Percentiles rank a stretch among this genome's conserved stretches.
These are phyloP conservation scores for Cephus cinctus DNA, from an alignment of 1,140 invertebrate genomes.

Conservation along the genomic window DNA sequence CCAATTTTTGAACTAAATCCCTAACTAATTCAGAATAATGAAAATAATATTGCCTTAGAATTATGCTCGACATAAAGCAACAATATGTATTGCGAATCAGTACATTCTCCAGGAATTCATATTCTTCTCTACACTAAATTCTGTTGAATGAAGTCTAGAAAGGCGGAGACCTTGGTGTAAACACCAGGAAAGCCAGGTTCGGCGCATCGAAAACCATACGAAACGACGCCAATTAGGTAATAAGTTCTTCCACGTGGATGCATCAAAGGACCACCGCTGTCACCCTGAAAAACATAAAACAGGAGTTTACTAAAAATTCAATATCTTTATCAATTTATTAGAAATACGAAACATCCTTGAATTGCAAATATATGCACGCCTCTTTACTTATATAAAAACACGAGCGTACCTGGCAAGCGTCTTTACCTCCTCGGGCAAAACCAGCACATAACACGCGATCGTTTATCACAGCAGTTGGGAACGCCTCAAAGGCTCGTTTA, in stretches of 20 bases:
- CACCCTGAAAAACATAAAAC: slow-evolving; percentile 68
- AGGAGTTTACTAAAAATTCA: too few species aligned
- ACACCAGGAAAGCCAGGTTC: slow-evolving; percentile 72
- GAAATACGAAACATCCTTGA: too few species aligned
- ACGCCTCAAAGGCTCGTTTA: slow-evolving; percentile 58
- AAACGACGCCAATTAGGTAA: slow-evolving; percentile 72
- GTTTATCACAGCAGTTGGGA: slow-evolving; percentile 63
- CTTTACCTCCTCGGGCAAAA: slow-evolving; percentile 67
- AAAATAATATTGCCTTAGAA: too few species aligned
- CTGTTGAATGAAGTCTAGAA: slow-evolving; percentile 65
- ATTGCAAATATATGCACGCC: too few species aligned
- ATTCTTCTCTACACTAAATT: too few species aligned
- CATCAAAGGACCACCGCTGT: slow-evolving; percentile 85
- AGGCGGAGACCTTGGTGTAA: slow-evolving; percentile 72
- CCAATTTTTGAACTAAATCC: too few species aligned
- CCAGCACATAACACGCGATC: slow-evolving; percentile 75
- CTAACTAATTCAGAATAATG: too few species aligned
- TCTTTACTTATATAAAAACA: too few species aligned
- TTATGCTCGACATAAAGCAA: too few species aligned
- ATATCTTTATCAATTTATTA: too few species aligned
- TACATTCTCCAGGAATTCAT: too few species aligned
- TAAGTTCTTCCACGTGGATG: slow-evolving; percentile 43
- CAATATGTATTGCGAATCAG: too few species aligned
- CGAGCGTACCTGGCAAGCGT: slow-evolving; percentile 72
- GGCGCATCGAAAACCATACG: slow-evolving; percentile 74